Conservation (phyloP, 2,797 vertebrate species). For the Darevskia mixta region DNA sequence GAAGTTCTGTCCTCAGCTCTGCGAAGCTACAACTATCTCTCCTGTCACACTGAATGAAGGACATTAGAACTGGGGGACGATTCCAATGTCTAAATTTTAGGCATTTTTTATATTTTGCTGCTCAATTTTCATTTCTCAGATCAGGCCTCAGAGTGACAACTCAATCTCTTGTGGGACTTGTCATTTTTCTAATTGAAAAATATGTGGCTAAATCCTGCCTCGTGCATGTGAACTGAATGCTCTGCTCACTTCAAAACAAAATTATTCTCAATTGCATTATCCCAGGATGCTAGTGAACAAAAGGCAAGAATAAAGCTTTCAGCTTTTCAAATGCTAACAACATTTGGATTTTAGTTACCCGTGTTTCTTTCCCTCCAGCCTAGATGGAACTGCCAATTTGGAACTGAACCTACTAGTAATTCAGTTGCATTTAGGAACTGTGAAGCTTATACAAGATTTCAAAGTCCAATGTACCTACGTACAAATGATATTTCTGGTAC, state of each 20-base stretch:
- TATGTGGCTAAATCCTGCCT: not conserved
- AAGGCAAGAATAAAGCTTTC: not conserved
- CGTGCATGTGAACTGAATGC: not conserved
- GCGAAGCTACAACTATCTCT: not conserved
- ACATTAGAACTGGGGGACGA: not conserved
- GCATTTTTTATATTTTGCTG: not conserved
- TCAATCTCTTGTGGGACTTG: not conserved
- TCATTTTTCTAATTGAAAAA: slow-evolving; percentile 6
- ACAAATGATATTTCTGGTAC: slow-evolving; percentile 15
- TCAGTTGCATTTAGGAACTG: not conserved
- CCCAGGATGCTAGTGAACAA: not conserved
- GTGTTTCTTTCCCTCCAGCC: too few relatives aligned
- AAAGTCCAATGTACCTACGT: not conserved
- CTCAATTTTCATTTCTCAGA: not conserved
- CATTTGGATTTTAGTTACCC: too few relatives aligned
- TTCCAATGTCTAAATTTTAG: not conserved
- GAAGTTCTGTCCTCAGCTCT: not conserved
- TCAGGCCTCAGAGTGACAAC: not conserved
- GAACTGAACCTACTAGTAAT: not conserved
- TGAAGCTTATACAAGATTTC: slow-evolving; percentile 1
- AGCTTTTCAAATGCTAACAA: not conserved
- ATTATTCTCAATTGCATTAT: not conserved
- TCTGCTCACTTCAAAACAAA: not conserved
- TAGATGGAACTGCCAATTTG: not conserved
- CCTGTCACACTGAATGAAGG: not conserved